phyloP scores from a whole-genome alignment of 2,888 invertebrate species.

The Subacronicta megacephala region DNA sequence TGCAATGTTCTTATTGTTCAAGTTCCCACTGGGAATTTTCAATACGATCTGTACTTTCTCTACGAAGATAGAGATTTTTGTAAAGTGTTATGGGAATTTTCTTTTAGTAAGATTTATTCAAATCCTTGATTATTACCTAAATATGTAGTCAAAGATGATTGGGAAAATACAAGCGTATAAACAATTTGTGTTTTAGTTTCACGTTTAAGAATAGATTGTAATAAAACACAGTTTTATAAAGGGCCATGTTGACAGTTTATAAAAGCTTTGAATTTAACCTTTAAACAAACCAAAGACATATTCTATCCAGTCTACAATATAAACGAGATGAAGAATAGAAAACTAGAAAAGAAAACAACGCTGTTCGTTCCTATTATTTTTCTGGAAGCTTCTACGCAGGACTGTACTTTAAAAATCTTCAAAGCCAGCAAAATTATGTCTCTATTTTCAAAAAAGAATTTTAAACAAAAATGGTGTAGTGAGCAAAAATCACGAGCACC shows the following conservation, averaged over 20 bases:
- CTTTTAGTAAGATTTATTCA: neutral
- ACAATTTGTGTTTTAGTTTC: too few species aligned
- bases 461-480: conserved; percentile 58
- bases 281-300: too few species aligned
- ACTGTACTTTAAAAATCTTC: conserved; percentile 14
- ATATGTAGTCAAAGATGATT: too few species aligned
- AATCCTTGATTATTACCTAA: too few species aligned
- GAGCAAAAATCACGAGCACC: conserved; percentile 70
- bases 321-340: conserved; percentile 12
- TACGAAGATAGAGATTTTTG: conserved; percentile 19
- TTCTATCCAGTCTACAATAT: neutral
- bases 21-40: conserved; percentile 57
- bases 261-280: too few species aligned
- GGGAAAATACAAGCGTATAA: too few species aligned
- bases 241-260: too few species aligned
- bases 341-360: neutral
- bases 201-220: too few species aligned
- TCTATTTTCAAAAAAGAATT: conserved; percentile 54
- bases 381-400: conserved; percentile 2
- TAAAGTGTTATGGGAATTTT: conserved; percentile 19
- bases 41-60: conserved; percentile 38
- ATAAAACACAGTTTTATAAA: too few species aligned
- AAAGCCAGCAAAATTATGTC: conserved; percentile 36
- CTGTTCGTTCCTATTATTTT: conserved; percentile 2
- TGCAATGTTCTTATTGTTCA: conserved; percentile 64